Conservation (phyloP, 30 jellyfish, hydroid and myxozoan species). For the Hydra vulgaris region DNA sequence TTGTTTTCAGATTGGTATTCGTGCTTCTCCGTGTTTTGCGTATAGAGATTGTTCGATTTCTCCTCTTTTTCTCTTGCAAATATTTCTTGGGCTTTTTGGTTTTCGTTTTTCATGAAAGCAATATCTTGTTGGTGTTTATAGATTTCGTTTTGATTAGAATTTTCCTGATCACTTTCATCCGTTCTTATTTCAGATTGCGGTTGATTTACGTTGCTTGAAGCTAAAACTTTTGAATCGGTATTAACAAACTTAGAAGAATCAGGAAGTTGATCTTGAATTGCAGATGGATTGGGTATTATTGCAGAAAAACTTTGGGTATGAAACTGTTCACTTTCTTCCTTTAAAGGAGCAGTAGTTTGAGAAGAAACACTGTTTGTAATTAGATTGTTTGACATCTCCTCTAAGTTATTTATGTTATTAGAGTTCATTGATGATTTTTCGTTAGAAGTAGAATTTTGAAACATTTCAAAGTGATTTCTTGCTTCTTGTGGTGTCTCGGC, state of each 20-base stretch:
- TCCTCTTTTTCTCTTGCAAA: neutral
- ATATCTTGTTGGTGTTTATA: neutral
- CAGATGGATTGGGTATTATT: neutral
- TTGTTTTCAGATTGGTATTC: neutral
- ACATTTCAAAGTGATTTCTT: neutral
- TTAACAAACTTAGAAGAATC: neutral
- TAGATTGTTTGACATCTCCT: neutral
- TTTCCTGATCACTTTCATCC: neutral
- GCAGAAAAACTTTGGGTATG: neutral
- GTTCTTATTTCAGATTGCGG: neutral
- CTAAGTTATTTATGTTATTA: too few species aligned
- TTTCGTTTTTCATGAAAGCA: neutral
- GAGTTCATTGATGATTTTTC: neutral
- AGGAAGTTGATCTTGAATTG: neutral
- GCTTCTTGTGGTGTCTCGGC: slow-evolving; percentile 32
- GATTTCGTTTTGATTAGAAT: neutral
- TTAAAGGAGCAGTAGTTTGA: neutral
- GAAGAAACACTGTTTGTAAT: neutral
- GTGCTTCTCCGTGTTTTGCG: neutral
- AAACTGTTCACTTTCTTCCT: neutral
- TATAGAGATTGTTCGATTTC: neutral
- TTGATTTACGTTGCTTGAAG: neutral
- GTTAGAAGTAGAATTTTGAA: neutral
- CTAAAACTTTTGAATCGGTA: neutral
- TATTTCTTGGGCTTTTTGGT: neutral